Evolutionary conservation across 1,140 invertebrate genomes (phyloP), one percentile per base, ranked within the genome.

Genomic region (Drosophila fuyamai): DNA sequence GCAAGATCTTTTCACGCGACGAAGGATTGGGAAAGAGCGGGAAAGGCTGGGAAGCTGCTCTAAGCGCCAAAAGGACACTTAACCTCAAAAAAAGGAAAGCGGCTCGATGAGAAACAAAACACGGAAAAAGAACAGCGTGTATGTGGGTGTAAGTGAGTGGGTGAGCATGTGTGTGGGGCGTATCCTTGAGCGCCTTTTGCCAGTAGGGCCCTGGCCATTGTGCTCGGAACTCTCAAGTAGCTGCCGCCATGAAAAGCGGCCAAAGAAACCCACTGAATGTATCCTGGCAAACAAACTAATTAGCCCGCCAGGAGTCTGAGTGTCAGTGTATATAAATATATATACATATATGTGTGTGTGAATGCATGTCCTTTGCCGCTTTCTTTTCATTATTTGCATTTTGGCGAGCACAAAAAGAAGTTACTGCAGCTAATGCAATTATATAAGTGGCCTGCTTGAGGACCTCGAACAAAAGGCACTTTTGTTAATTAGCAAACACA

Each of bases 121-220:
- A 60, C 50, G 59, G 29, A 76, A 63, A 60, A 88, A 73, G 61
- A 78, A 75, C 77, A 79, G 67, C 50, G 40, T 36, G 29, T 14
- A 16, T 57, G 51, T 29, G 73, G 2, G 41, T 68, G 44, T 54
- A 56, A 47, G 53, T 59, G 61, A 41, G 70, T 47, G 40, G 14
- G 12, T 41, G 41, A 5, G 67, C 16, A 16, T 60, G 47, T 55
- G 59, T 44, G 54, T 27, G 50, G 14, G 53, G 51, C 62, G 71
- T 68, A 89, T 90, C 75, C 84, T 89, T 89, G 86, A 90, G 84
- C 85, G 86, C 80, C 77, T 89, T 90, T 84, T 90, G 74, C 80
- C 66, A 71, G 78, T 70, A 55, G 56, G 60, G 56, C 46, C 53
- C 60, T 73, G 68, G 67, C 74, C 71, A 79, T 88, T 79, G 75